Evolutionary conservation across 2,797 vertebrate species (phyloP).

Genomic region (Poliocrania exsul): DNA sequence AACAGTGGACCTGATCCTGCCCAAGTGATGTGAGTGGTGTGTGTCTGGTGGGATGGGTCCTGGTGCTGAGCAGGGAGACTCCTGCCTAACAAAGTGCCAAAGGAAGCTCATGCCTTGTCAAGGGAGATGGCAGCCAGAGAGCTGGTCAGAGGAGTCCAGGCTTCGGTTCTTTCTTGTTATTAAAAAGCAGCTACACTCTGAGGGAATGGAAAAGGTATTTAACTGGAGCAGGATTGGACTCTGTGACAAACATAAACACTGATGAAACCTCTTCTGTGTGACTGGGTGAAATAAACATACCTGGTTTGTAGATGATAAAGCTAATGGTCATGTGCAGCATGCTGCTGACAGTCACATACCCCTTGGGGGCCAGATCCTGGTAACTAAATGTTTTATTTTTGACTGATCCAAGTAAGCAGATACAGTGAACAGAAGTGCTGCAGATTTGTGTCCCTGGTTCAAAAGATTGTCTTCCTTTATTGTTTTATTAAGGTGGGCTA

Average conservation of each 20-base stretch:
- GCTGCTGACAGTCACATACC: background rate
- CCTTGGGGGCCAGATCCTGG: background rate
- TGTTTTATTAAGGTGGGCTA: background rate
- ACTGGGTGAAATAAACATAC: background rate
- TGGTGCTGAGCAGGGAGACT: background rate
- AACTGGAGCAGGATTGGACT: background rate
- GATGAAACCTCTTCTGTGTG: background rate
- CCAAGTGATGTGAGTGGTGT: background rate
- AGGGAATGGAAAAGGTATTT: background rate
- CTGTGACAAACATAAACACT: background rate
- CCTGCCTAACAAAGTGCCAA: rapidly evolving
- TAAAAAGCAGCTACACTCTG: background rate
- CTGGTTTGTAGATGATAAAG: background rate
- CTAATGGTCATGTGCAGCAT: background rate
- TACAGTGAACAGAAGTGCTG: background rate
- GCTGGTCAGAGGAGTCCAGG: rapidly evolving
- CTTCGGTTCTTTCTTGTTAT: background rate
- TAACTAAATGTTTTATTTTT: background rate
- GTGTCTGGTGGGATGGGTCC: rapidly evolving
- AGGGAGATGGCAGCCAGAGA: background rate
- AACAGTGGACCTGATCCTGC: background rate
- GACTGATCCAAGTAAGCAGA: background rate
- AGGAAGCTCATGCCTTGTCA: background rate
- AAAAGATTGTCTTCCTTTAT: background rate
- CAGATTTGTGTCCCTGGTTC: background rate